phyloP scores from a whole-genome alignment of 2,113 vertebrate species.

The Indicator maculatus region DNA sequence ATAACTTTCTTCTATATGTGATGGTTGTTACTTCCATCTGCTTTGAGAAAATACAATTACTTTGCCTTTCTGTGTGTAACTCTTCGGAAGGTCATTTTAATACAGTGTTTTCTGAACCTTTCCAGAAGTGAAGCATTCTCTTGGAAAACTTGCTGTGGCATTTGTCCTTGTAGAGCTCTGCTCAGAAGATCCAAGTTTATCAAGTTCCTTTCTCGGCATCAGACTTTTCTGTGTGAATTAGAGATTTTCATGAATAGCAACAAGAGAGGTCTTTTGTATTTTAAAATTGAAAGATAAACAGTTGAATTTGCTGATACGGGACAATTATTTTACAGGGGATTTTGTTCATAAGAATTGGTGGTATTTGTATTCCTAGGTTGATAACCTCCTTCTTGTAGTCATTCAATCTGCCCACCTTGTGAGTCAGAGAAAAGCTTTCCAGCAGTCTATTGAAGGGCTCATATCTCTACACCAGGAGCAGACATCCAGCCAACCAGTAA shows the following conservation, averaged over 20 bases:
- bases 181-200: background rate
- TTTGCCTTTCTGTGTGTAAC: background rate
- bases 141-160: background rate
- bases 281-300: background rate
- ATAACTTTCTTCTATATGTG: background rate
- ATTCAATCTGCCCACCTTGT: constrained; percentile 92
- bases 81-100: background rate
- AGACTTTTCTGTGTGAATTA: background rate
- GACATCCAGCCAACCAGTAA: constrained; percentile 94
- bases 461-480: constrained; percentile 89
- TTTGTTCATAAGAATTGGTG: background rate
- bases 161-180: background rate
- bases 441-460: constrained; percentile 89
- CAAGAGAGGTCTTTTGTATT: background rate
- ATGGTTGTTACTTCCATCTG: background rate
- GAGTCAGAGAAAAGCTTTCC: constrained; percentile 91
- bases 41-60: background rate
- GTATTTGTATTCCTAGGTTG: constrained; percentile 80
- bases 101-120: background rate
- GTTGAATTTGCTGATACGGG: background rate
- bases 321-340: background rate
- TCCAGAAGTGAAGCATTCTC: background rate
- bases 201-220: background rate
- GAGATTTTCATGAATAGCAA: background rate
- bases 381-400: constrained; percentile 91